These are phyloP conservation scores for Molanna angustata DNA, from an alignment of 2,888 invertebrate species.

Conservation along the genomic window DNA sequence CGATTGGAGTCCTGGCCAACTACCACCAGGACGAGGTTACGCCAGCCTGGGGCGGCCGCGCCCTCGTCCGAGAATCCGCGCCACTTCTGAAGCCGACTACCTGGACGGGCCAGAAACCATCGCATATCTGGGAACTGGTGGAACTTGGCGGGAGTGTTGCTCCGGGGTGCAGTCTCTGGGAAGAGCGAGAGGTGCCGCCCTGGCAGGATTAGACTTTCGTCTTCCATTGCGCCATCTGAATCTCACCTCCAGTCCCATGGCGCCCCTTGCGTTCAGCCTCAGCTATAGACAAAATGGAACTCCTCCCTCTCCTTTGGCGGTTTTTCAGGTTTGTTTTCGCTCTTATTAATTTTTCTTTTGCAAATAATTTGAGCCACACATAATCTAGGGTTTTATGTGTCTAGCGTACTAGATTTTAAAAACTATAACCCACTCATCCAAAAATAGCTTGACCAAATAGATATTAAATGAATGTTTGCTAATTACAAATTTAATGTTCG, in stretches of 20 bases:
- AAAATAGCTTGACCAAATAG: neutral
- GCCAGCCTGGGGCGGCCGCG: conserved; percentile 50
- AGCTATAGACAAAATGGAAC: conserved; percentile 24
- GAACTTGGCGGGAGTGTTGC: neutral
- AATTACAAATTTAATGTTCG: no score
- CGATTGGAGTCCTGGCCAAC: conserved; percentile 40
- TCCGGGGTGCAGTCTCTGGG: conserved; percentile 18
- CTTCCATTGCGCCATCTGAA: conserved; percentile 31
- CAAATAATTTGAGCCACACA: no score
- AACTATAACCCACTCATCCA: neutral
- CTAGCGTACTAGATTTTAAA: no score
- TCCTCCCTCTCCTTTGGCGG: conserved; percentile 22
- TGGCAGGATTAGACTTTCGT: conserved; percentile 22
- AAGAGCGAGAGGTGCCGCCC: conserved; percentile 15
- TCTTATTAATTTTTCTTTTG: neutral
- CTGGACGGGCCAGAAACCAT: neutral
- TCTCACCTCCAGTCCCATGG: conserved; percentile 27
- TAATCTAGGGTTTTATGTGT: no score
- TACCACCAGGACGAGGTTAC: conserved; percentile 51
- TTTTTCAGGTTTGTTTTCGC: conserved; percentile 26
- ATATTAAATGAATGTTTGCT: neutral
- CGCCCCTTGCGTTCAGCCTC: conserved; percentile 28
- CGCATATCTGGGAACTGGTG: neutral
- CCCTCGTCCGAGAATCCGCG: conserved; percentile 46
- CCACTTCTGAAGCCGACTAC: conserved; percentile 39